These are phyloP conservation scores for Drosophila neonasuta DNA, from an alignment of 2,888 invertebrate genomes.

Conservation along the genomic window DNA sequence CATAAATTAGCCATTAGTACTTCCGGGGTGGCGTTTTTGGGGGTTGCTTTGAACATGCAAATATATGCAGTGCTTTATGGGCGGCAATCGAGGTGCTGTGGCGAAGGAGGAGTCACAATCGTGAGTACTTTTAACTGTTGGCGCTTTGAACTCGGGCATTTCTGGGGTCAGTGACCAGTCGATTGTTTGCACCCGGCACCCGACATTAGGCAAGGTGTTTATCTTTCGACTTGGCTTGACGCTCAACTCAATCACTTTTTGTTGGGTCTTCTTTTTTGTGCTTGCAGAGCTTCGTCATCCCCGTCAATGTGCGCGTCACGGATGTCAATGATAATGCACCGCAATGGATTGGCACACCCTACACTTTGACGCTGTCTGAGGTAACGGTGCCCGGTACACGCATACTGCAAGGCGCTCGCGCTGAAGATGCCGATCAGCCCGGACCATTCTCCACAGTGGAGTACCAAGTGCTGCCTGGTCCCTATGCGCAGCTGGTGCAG, in stretches of 20 bases:
- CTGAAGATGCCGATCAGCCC: constrained; percentile 92
- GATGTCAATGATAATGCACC: constrained; percentile 96
- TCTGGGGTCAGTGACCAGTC: constrained; percentile 71
- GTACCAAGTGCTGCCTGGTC: constrained; percentile 90
- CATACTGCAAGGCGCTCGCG: constrained; percentile 90
- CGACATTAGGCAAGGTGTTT: constrained; percentile 49
- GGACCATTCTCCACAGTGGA: constrained; percentile 94
- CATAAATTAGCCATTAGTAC: constrained; percentile 79
- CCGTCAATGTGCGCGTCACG: constrained; percentile 86
- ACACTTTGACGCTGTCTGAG: constrained; percentile 91
- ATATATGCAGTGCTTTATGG: constrained; percentile 58
- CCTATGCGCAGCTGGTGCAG: constrained; percentile 90
- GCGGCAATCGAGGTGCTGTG: constrained; percentile 5
- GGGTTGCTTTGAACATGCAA: constrained; percentile 66
- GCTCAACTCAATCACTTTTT: constrained; percentile 37
- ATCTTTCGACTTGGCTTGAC: constrained; percentile 39
- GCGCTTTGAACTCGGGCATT: constrained; percentile 72
- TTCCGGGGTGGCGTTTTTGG: constrained; percentile 63
- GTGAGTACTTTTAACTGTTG: constrained; percentile 21
- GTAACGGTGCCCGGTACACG: constrained; percentile 88
- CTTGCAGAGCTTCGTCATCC: constrained; percentile 81
- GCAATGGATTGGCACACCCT: constrained; percentile 90
- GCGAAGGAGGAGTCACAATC: background rate
- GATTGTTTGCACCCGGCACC: constrained; percentile 20
- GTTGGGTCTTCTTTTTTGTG: constrained; percentile 17